Percentiles rank a stretch among this genome's conserved stretches.
Evolutionary conservation across 2,113 vertebrate genomes (phyloP).

Genomic region (Mormoops blainvillei): DNA sequence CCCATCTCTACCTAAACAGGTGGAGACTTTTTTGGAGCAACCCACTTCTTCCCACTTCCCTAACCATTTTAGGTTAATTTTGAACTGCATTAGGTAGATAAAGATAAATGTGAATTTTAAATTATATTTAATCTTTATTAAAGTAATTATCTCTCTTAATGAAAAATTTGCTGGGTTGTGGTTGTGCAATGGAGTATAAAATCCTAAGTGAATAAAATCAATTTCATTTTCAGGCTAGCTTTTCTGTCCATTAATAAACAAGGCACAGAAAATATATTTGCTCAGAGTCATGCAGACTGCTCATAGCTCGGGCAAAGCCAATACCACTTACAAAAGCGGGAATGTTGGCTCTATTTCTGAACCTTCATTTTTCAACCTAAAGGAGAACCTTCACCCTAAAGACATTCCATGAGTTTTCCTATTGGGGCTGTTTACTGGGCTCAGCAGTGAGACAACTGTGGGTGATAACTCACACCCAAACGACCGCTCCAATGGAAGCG

Average conservation of each 20-base stretch:
- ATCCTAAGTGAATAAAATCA: constrained; percentile 74
- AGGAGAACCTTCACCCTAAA: not conserved
- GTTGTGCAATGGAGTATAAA: constrained; percentile 74
- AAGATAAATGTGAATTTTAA: constrained; percentile 77
- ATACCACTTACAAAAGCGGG: constrained; percentile 24
- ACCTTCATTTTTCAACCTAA: constrained; percentile 17
- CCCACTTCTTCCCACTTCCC: not conserved
- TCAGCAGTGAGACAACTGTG: not conserved
- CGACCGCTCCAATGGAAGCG: constrained; percentile 55
- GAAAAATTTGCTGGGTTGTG: constrained; percentile 75
- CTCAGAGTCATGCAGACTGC: not conserved
- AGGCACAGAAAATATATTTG: constrained; percentile 52
- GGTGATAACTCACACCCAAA: constrained; percentile 60
- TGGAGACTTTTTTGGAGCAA: not conserved
- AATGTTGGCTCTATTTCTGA: constrained; percentile 13
- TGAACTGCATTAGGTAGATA: constrained; percentile 68
- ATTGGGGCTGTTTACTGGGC: not conserved
- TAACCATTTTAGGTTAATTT: constrained; percentile 65
- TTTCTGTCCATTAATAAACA: constrained; percentile 75
- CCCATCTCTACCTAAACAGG: not conserved
- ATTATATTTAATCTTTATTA: constrained; percentile 77
- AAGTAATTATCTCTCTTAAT: constrained; percentile 76
- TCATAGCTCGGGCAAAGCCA: constrained; percentile 44
- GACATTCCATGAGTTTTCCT: not conserved
- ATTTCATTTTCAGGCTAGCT: constrained; percentile 69